Evolutionary conservation across 2,113 vertebrate species (phyloP), one percentile per base, ranked within the genome.

Genomic region (Muntiacus reevesi): DNA sequence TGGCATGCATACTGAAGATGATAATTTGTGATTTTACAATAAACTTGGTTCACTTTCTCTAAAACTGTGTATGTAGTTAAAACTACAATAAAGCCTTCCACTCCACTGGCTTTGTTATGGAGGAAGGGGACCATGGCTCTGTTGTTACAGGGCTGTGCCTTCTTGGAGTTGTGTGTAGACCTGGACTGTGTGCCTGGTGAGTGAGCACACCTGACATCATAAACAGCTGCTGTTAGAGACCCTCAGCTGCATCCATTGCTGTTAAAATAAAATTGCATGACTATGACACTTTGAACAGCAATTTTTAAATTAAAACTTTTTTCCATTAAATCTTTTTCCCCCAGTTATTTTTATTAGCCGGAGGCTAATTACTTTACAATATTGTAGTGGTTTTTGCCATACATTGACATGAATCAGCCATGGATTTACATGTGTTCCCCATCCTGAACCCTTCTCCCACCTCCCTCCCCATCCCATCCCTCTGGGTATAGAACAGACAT

Each of bases 1-100:
- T 28, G 60, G 33, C 11, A 12, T 5, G 45, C 23, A 47, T 57
- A 3, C 16, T 33, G 45, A 86, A 84, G 90, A 97, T 0, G 21
- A 40, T 85, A 23, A 47, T 94, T 97, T 94, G 79, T 97, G 87
- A 95, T 74, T 98, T 95, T 93, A 95, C 2, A 97, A 74, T 83
- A 96, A 79, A 96, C 45, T 95, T 52, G 36, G 64, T n/a, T 87
- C 3, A 79, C 71, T 90, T 97, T 97, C 95, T 55, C 91, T 60
- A 91, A 98, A 98, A 94, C 94, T 97, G 90, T 33, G 91, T 47
- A 91, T 52, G 83, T 98, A 97, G 98, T 97, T 94, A 92, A 89
- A 98, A 71, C 7, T 25, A 52, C 47, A 94, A 86, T 89, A 74
- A 79, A 97, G 91, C 33, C 96, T 81, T 97, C 30, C 5, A 60